Evolutionary conservation across 1,140 invertebrate genomes (phyloP), one percentile per base, ranked within the genome.

Genomic region (Saxidomus purpurata): DNA sequence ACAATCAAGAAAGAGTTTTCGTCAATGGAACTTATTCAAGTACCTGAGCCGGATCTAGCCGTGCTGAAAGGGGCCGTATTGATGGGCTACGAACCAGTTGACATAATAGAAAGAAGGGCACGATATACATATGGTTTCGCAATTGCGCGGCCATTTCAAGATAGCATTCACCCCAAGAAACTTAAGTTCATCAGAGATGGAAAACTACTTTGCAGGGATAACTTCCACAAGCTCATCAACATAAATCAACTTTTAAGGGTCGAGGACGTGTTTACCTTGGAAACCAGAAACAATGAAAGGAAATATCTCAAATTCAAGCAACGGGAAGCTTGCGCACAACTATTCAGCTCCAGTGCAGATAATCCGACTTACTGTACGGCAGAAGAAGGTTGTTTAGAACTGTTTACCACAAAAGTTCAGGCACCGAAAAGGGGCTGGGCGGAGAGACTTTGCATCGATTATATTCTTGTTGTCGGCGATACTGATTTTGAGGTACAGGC

Each of bases 301-400:
- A 63, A 63, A 28, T 63, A n/a, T n/a, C 28, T 28, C 15, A 25
- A 63, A 28, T 63, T 63, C 59, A 63, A 63, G 25, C n/a, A 63
- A 63, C 22, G 59, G 6, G 59, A 63, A 9, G 25, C n/a, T n/a
- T 63, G 59, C 25, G 59, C 59, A 8, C 59, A 47, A n/a, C 36
- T 82, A 38, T 82, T 36, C n/a, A 9, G 34, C 15, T 82, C 80
- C 28, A 63, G 13, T 43, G 1, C 0, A 31, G 49, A 82, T 3
- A 47, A 82, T 63, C 80, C 80, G 34, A 22, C 55, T n/a, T 82
- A 82, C 40, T 82, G 80, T 55, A 59, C 31, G 3, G 22, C 31
- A 2, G 80, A 59, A 19, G 80, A 82, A 2, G 55, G 52, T 17
- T 82, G 80, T n/a, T 17, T 25, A 9, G 31, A 36, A 28, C 28